These are phyloP conservation scores for Agrilus mali DNA, from an alignment of 2,888 invertebrate genomes.

Conservation along the genomic window DNA sequence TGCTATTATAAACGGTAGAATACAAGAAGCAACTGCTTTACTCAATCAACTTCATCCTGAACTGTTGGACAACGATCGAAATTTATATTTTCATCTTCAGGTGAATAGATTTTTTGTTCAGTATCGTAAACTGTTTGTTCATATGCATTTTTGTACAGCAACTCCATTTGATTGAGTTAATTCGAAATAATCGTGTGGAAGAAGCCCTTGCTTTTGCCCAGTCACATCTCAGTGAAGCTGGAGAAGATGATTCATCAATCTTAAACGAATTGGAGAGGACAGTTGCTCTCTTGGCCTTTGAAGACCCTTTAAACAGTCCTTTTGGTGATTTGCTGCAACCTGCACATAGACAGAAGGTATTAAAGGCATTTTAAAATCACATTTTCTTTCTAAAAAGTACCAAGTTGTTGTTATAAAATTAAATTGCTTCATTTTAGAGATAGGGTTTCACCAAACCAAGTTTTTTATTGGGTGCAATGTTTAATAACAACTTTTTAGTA, in stretches of 20 bases:
- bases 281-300: conserved; percentile 88
- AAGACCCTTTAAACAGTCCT: conserved; percentile 88
- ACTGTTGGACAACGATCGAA: conserved; percentile 86
- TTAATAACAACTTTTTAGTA: too few relatives aligned
- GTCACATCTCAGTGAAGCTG: conserved; percentile 78
- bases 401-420: background rate
- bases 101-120: conserved; percentile 35
- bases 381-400: too few relatives aligned
- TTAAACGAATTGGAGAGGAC: conserved; percentile 81
- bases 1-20: conserved; percentile 83
- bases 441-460: too few relatives aligned
- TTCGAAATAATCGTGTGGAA: conserved; percentile 71
- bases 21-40: conserved; percentile 85
- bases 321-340: conserved; percentile 89
- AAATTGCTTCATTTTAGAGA: background rate
- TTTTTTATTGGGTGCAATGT: background rate
- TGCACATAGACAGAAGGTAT: conserved; percentile 84
- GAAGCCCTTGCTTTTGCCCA: conserved; percentile 85
- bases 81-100: conserved; percentile 90
- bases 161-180: conserved; percentile 79
- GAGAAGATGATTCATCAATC: conserved; percentile 65
- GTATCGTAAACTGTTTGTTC: background rate
- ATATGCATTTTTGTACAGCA: conserved; percentile 46
- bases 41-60: conserved; percentile 93
- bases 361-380: too few relatives aligned